These are phyloP conservation scores for Zhuqinia jingwanae DNA, from an alignment of 2,888 invertebrate species.

Conservation along the genomic window DNA sequence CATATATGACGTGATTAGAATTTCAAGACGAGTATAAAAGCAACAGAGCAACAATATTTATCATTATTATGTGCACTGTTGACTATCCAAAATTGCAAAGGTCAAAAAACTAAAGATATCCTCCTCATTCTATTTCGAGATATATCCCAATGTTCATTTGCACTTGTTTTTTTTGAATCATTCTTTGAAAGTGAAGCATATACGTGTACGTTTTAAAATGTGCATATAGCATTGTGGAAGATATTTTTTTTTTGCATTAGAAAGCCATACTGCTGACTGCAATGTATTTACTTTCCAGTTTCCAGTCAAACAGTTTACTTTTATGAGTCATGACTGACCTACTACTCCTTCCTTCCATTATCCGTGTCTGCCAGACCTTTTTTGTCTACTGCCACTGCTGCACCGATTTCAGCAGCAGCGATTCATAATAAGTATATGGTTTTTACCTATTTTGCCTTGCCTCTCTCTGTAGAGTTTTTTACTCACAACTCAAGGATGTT, in stretches of 20 bases:
- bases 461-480: constrained; percentile 19
- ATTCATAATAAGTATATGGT: no score
- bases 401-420: constrained; percentile 1
- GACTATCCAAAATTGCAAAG: not conserved
- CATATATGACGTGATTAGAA: not conserved
- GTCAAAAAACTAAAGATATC: no score
- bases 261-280: not conserved
- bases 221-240: not conserved
- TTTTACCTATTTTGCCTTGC: not conserved
- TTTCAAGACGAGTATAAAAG: not conserved
- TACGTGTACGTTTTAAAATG: no score
- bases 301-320: not conserved
- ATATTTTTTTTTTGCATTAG: not conserved
- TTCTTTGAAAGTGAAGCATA: no score
- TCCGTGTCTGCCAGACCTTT: not conserved
- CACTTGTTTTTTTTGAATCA: not conserved
- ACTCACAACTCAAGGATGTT: constrained; percentile 14
- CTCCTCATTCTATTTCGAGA: not conserved
- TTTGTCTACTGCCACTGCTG: not conserved
- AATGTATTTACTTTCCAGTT: not conserved
- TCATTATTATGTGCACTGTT: not conserved
- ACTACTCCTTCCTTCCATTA: not conserved
- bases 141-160: not conserved
- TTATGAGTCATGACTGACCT: constrained; percentile 19
- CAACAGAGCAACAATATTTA: not conserved